Evolutionary conservation across 2,797 vertebrate genomes (phyloP), one percentile per base, ranked within the genome.

Genomic region (Sebastes trivittatus): DNA sequence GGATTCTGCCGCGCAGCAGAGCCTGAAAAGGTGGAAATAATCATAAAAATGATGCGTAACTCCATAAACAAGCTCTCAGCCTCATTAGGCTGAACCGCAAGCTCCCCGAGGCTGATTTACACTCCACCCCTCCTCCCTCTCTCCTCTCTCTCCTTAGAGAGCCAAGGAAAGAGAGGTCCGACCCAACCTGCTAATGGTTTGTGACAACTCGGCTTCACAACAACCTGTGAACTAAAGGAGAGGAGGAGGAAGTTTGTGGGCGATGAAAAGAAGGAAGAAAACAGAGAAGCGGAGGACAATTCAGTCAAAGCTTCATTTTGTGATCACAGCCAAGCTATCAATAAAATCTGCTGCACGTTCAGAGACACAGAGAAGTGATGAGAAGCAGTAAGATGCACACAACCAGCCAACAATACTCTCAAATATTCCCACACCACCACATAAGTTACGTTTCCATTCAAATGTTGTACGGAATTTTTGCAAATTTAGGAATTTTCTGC

Each of bases 21-120:
- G 96, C 94, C 95, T 84, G 95, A 96, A 96, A 96, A 97, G 96
- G 96, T 97, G 97, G 96, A 97, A 97, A 97, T 97, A 97, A 97
- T 97, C 97, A 97, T 96, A 97, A 96, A 97, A 97, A 97, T 96
- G 94, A 97, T 96, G 96, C 95, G 94, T 76, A 87, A 95, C 96
- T 96, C 97, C 95, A 96, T 97, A 97, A 97, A 97, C 96, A 96
- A 96, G 96, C 96, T 96, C 96, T 96, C 95, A 94, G 96, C 96
- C 96, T 97, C 96, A 97, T 97, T 97, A 97, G 96, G 93, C 93
- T 87, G 94, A 96, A 96, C 94, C 94, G 13, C 93, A 93, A 94
- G 94, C 94, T 96, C 96, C 96, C 96, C 91, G 93, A 94, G 96
- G 95, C 96, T 96, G 49, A 72, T 77, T 82, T 64, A 78, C 77